Conservation (phyloP, 2,113 vertebrate species). For the Catharus bicknelli region DNA sequence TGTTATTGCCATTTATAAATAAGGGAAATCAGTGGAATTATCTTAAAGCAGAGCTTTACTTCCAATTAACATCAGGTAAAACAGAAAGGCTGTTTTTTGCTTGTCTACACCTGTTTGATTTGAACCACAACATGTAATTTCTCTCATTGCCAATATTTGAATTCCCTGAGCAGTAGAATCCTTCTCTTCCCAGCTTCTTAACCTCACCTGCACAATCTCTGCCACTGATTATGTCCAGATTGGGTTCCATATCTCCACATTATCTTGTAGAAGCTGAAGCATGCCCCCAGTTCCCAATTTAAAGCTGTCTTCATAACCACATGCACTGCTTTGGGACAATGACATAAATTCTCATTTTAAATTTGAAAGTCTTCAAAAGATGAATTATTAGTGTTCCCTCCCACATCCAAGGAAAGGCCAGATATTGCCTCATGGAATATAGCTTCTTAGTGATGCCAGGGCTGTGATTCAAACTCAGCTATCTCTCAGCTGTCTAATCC, state of each 20-base stretch:
- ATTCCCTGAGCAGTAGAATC: background rate
- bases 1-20: background rate
- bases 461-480: background rate
- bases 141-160: background rate
- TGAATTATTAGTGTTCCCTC: background rate
- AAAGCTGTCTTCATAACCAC: fast-evolving
- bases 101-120: background rate
- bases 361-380: background rate
- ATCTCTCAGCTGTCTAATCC: too few species aligned
- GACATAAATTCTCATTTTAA: background rate
- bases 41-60: background rate
- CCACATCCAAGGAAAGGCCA: background rate
- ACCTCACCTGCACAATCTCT: background rate
- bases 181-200: background rate
- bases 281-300: background rate
- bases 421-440: background rate
- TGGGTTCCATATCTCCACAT: background rate
- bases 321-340: background rate
- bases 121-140: background rate
- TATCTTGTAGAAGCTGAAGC: background rate
- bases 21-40: background rate
- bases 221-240: too few species aligned
- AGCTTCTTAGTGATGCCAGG: background rate
- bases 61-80: background rate
- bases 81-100: background rate